Conservation (phyloP, 1,140 invertebrate species). For the Platyscapa corneri region DNA sequence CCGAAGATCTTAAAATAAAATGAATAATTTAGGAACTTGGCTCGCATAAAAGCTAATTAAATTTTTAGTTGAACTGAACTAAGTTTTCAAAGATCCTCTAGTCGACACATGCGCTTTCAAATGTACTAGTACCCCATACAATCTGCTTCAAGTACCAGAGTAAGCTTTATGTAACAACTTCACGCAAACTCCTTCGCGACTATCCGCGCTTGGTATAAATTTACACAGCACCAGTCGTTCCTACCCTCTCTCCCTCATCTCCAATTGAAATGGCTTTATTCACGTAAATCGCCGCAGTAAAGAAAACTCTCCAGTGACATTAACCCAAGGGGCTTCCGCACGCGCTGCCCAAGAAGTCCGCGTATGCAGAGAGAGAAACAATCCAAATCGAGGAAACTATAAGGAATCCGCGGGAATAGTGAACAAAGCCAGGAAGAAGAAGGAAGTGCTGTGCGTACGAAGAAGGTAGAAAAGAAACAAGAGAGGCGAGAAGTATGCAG, state of each 20-base stretch:
- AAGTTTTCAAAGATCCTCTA: background rate
- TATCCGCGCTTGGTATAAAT: background rate
- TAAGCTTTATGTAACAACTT: background rate
- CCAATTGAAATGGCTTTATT: conserved; percentile 46
- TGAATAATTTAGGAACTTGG: too few relatives aligned
- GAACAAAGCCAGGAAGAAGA: conserved; percentile 31
- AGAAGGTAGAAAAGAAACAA: conserved; percentile 11
- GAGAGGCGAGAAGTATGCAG: conserved; percentile 28
- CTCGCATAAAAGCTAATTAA: background rate
- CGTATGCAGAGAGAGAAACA: background rate
- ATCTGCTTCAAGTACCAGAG: background rate
- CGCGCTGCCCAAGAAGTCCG: background rate
- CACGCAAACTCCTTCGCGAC: background rate
- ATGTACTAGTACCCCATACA: background rate
- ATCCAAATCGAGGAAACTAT: conserved; percentile 25
- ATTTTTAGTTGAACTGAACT: background rate
- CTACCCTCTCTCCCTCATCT: conserved; percentile 3
- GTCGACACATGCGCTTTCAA: too few relatives aligned
- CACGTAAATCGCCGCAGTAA: background rate
- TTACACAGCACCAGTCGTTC: background rate
- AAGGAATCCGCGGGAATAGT: background rate
- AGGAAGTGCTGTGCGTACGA: conserved; percentile 42
- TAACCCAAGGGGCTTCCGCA: conserved; percentile 2
- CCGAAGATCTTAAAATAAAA: too few relatives aligned
- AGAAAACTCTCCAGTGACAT: background rate